Evolutionary conservation across 2,797 vertebrate species (phyloP), one percentile per base, ranked within the genome.

Genomic region (Cetoscarus ocellatus): DNA sequence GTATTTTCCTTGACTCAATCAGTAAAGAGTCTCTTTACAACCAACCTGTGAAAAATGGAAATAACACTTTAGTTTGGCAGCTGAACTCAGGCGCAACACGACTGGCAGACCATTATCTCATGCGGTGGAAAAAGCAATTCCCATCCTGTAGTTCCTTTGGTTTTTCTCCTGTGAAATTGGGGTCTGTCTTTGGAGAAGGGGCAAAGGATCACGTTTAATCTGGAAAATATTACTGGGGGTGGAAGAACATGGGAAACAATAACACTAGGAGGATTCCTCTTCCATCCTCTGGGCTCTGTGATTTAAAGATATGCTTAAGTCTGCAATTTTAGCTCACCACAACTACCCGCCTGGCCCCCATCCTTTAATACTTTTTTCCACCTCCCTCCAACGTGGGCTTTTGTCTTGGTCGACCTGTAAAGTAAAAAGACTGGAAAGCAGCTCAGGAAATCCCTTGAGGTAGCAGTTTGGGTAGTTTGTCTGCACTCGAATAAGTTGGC

Each of bases 171-270:
- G 77, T 85, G 77, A 84, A 91, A 92, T 77, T 74, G 64, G 73
- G 86, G 73, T 81, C 87, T 76, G 83, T 83, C 82, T 82, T 76
- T 47, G 40, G 70, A 86, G 72, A 61, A 52, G 81, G 73, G 78
- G 80, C 67, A 79, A 34, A 75, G 79, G 81, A 76, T 77, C 65
- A 61, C 65, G 63, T 88, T 89, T 93, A 93, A 93, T 90, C 84
- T 91, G 93, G 88, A 94, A 94, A 92, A 91, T 91, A 93, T 94
- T 91, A 93, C 87, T 48, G 52, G 18, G 81, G 89, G 87, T 92
- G 87, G 87, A 85, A 89, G 90, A 94, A 95, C 94, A 95, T 94
- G 93, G 91, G 92, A 94, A 94, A 94, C 90, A 94, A 94, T 89
- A 95, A 94, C 92, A 94, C 77, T 52, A 72, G 56, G 73, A 89